These are phyloP conservation scores for Bombus pascuorum DNA, from an alignment of 1,140 invertebrate genomes.

Conservation along the genomic window DNA sequence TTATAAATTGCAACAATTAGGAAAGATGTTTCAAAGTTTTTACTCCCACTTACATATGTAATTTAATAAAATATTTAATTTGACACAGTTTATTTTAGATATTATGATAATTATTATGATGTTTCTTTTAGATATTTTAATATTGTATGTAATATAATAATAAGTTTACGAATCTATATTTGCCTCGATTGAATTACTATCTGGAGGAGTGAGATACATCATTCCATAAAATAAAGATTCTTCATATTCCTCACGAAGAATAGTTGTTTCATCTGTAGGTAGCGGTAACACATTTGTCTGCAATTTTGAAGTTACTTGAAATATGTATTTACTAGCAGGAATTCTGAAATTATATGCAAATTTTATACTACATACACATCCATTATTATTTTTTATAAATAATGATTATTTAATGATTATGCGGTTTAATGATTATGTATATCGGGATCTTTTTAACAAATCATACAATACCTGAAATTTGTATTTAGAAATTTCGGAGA, in stretches of 20 bases:
- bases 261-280: background rate
- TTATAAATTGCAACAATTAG: background rate
- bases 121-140: background rate
- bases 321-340: background rate
- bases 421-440: background rate
- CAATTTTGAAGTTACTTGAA: conserved; percentile 1
- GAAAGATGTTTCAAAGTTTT: background rate
- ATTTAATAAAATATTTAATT: background rate
- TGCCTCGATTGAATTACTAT: background rate
- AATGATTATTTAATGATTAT: no score
- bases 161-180: background rate
- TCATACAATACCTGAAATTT: conserved; percentile 32
- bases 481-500: background rate
- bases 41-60: background rate
- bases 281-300: conserved; percentile 16
- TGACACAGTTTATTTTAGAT: background rate
- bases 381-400: background rate
- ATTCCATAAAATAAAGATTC: conserved; percentile 13
- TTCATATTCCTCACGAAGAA: conserved; percentile 26
- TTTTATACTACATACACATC: background rate
- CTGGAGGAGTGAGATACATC: conserved; percentile 11
- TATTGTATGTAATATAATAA: background rate
- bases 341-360: conserved; percentile 28
- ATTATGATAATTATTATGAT: background rate
- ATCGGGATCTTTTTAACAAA: background rate